Conservation (phyloP, 1,140 invertebrate species). For the Drosophila obscura region DNA sequence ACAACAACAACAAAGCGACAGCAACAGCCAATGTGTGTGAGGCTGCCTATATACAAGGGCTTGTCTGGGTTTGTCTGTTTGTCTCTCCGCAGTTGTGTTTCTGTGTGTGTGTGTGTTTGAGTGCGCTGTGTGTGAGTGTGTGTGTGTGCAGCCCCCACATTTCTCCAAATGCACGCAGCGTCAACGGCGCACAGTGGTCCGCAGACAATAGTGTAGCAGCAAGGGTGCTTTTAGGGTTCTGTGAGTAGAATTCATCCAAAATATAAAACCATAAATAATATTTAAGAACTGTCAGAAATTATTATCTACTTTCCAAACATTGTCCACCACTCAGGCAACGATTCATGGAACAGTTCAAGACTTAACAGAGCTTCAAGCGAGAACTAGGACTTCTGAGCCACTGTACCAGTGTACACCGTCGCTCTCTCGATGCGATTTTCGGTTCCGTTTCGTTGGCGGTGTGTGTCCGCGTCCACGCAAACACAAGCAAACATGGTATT, state of each 20-base stretch:
- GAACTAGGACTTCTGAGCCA: conserved; percentile 3
- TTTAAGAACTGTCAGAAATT: neutral
- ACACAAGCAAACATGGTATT: conserved; percentile 60
- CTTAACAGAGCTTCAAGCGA: neutral
- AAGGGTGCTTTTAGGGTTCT: no score
- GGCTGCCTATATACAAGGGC: conserved; percentile 71
- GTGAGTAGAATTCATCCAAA: neutral
- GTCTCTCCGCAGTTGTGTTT: conserved; percentile 23
- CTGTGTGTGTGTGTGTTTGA: conserved; percentile 18
- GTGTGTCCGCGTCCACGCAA: conserved; percentile 48
- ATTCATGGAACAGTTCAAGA: neutral
- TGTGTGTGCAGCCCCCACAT: conserved; percentile 71
- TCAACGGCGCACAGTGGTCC: conserved; percentile 37
- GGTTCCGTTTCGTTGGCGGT: conserved; percentile 62
- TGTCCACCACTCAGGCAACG: no score
- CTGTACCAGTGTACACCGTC: conserved; percentile 4
- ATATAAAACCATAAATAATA: neutral
- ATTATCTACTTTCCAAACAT: neutral
- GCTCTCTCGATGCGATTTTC: conserved; percentile 59
- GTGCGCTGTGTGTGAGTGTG: conserved; percentile 16
- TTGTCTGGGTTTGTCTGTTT: conserved; percentile 51
- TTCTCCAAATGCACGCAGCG: conserved; percentile 77
- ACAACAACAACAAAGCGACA: conserved; percentile 26
- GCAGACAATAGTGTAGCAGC: neutral
- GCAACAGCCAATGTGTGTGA: conserved; percentile 76